phyloP scores from a whole-genome alignment of 2,113 vertebrate species.

The Cathartes aura region DNA sequence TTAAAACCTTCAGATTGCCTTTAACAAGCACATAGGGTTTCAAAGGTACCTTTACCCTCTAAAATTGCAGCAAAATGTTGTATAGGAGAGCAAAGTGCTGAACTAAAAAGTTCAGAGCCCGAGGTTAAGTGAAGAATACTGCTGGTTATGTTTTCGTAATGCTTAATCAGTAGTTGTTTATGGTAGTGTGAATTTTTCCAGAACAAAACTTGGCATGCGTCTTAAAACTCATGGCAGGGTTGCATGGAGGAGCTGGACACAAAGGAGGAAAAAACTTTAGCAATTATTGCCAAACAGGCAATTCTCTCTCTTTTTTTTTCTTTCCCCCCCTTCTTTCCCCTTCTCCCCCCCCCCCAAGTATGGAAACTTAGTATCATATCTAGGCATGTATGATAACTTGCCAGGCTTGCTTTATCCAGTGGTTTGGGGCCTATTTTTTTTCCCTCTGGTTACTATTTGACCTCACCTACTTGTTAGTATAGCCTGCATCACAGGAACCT shows the following conservation, averaged over 20 bases:
- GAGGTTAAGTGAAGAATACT: neutral
- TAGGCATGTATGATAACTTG: neutral
- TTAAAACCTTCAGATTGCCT: neutral
- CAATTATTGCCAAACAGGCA: neutral
- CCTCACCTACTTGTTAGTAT: neutral
- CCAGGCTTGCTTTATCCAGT: neutral
- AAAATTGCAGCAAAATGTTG: neutral
- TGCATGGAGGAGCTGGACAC: neutral
- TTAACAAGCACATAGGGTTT: neutral
- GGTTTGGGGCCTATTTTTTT: neutral
- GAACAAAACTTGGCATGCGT: neutral
- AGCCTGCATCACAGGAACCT: neutral
- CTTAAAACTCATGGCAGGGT: neutral
- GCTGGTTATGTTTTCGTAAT: neutral
- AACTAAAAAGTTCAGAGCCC: neutral
- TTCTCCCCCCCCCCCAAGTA: neutral
- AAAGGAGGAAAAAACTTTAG: neutral
- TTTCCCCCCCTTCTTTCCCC: no score
- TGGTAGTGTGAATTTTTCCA: neutral
- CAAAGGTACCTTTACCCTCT: neutral
- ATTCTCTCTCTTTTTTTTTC: neutral
- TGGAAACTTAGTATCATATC: neutral
- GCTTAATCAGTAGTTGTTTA: neutral
- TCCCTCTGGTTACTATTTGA: neutral
- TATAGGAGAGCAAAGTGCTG: neutral